These are phyloP conservation scores for Ormyrus thymus DNA, from an alignment of 2,888 invertebrate genomes.

Conservation along the genomic window DNA sequence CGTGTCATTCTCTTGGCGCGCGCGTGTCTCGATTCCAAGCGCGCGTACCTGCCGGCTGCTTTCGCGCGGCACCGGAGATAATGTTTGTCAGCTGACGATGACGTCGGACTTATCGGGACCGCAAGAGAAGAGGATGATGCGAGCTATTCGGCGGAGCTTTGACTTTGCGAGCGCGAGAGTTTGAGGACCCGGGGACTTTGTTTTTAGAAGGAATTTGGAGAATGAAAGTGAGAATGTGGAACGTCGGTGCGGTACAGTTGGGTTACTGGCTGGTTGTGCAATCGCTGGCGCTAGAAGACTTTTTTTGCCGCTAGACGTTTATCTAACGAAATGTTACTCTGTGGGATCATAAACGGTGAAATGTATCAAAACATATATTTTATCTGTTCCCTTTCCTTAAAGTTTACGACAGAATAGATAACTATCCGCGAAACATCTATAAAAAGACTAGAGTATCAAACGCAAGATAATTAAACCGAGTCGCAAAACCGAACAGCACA, in stretches of 20 bases:
- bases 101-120: not conserved
- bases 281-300: not conserved
- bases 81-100: not conserved
- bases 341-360: no score
- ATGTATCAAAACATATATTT: no score
- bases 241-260: not conserved
- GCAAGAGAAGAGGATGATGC: not conserved
- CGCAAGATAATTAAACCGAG: no score
- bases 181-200: slow-evolving; percentile 11
- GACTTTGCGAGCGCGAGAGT: slow-evolving; percentile 25
- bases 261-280: not conserved
- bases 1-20: slow-evolving; percentile 23
- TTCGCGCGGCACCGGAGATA: not conserved
- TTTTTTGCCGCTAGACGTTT: no score
- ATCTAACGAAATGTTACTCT: no score
- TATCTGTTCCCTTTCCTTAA: no score
- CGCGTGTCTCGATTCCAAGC: not conserved
- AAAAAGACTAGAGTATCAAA: no score
- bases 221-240: slow-evolving; percentile 33
- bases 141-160: not conserved
- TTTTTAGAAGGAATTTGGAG: slow-evolving; percentile 5
- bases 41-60: not conserved
- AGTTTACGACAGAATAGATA: no score
- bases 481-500: no score
- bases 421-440: no score